Base-by-base conservation (phyloP, 2,888 invertebrate species). In the Microplitis manilae region DNA sequence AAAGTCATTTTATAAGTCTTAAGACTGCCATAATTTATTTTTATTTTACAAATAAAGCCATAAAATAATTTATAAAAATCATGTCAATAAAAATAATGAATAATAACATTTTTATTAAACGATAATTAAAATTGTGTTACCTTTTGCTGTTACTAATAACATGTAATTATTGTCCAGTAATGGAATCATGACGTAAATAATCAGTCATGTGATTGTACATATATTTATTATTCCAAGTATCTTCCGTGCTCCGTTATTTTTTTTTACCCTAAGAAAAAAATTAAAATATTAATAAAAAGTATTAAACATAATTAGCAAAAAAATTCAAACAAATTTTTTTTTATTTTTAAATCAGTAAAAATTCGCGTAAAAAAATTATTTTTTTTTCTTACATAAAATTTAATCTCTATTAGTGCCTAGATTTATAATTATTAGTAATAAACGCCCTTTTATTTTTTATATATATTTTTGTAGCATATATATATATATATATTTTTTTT, bases 261-360 rank as follows among this genome's bases (percentile, higher is more conserved):
- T 20, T 60, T 60, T 70, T 70, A 70, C n/a, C 70, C 70, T 70
- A 70, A 70, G 70, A 60, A 70, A 15, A 15, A 70, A 17, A 70
- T 17, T 70, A 6, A 30, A 60, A 59, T 70, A n/a, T 59, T 20
- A 70, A 59, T 6, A 70, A 39, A 17, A 39, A 64, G 30, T 62
- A 62, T 62, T 8, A 62, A 7, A 62, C 7, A 62, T 15, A 6
- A 62, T 62, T 17, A 15, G n/a, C 8, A 62, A 62, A n/a, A 62
- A 62, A 62, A 62, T 17, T 17, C 15, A 62, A 62, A 62, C 50
- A 50, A 50, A 20, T 20, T 20, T 20, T 20, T 17, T 50, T 50
- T 50, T 6, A 41, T 41, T 41, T 30, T 30, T 30, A 30, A 41
- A 50, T 50, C 13, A 50, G 17, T 59, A 59, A 30, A 20, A 8